Evolutionary conservation across 2,113 vertebrate species (phyloP).

Genomic region (Haliaeetus leucogaster): DNA sequence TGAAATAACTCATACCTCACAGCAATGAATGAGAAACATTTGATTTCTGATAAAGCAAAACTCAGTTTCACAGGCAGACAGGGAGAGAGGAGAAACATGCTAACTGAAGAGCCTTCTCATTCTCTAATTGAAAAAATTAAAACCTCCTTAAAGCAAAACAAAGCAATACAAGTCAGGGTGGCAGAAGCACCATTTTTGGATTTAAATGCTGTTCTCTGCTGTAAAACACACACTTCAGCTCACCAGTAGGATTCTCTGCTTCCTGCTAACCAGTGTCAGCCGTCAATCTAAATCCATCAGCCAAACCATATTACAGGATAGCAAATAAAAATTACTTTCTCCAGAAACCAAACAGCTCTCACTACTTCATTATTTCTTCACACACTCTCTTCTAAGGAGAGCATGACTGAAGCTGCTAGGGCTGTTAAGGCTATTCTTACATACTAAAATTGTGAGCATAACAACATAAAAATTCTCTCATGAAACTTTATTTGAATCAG

Average conservation of each 20-base stretch:
- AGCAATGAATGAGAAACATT: neutral
- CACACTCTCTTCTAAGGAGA: neutral
- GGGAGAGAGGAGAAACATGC: neutral
- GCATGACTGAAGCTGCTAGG: neutral
- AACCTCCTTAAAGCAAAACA: neutral
- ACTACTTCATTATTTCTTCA: neutral
- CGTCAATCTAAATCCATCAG: neutral
- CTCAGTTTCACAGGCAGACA: neutral
- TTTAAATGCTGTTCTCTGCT: neutral
- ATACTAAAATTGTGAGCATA: neutral
- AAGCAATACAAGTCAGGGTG: neutral
- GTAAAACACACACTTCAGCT: neutral
- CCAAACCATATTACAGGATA: neutral
- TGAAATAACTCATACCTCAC: neutral
- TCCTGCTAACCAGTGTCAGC: neutral
- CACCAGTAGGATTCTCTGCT: neutral
- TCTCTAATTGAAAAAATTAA: neutral
- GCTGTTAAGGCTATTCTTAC: neutral
- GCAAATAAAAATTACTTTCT: slow-evolving; percentile 25
- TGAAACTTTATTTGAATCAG: slow-evolving; percentile 14
- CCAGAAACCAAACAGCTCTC: slow-evolving; percentile 20
- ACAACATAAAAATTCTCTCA: slow-evolving; percentile 16
- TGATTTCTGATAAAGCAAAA: neutral
- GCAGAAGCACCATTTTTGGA: neutral
- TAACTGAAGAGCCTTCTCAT: neutral